These are phyloP conservation scores for Artibeus lituratus DNA, from an alignment of 2,797 vertebrate genomes.

Conservation along the genomic window DNA sequence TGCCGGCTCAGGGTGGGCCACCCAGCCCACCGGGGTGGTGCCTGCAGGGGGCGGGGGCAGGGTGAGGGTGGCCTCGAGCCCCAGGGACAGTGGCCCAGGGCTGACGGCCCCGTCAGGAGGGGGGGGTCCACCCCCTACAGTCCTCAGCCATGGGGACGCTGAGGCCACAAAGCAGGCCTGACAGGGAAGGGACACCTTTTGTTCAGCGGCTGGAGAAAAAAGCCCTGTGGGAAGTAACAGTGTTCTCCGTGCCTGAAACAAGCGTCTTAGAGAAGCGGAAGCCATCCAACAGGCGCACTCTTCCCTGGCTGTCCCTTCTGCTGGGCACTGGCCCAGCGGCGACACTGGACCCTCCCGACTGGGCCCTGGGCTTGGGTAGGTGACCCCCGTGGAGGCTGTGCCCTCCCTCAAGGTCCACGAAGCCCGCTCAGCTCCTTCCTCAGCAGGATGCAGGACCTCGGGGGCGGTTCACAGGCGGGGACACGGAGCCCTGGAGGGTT, in stretches of 20 bases:
- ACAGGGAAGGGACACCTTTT: neutral
- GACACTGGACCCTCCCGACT: rapidly evolving
- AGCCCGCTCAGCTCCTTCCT: rapidly evolving
- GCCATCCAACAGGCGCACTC: rapidly evolving
- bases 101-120: neutral
- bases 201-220: neutral
- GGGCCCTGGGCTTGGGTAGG: rapidly evolving
- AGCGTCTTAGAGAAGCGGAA: neutral
- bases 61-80: rapidly evolving
- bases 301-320: neutral
- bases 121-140: rapidly evolving
- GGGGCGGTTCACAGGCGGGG: rapidly evolving
- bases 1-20: rapidly evolving
- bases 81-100: neutral
- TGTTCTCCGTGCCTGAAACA: rapidly evolving
- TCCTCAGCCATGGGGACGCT: rapidly evolving
- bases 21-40: rapidly evolving
- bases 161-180: rapidly evolving
- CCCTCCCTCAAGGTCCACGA: rapidly evolving
- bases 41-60: rapidly evolving
- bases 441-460: rapidly evolving
- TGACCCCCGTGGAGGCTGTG: rapidly evolving
- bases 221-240: rapidly evolving
- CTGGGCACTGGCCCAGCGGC: neutral
- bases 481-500: neutral